A percentile compares a stretch with the other conserved stretches of the same genome.
Conservation (phyloP, 2,113 vertebrate genomes). For the Cryptomyrus ogoouensis region DNA sequence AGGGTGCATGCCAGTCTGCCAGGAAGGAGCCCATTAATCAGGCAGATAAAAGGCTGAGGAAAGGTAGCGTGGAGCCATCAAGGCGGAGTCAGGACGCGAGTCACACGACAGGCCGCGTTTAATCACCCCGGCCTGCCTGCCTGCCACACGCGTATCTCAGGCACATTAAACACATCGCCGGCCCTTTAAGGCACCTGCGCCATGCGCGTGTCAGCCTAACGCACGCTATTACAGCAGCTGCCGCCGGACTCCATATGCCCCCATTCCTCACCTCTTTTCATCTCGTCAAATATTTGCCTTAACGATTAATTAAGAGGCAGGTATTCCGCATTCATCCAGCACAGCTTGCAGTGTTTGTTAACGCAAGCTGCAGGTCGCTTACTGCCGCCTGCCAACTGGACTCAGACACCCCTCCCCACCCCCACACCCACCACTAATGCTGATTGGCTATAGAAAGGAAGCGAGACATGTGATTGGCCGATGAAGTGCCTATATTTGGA, state of each 20-base stretch:
- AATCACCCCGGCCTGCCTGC: conserved; percentile 6
- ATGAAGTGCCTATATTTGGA: neutral
- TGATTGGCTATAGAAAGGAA: neutral
- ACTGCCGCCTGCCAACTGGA: neutral
- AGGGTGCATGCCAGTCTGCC: neutral
- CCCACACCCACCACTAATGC: neutral
- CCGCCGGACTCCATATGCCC: neutral
- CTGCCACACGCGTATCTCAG: neutral
- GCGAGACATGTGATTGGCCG: neutral
- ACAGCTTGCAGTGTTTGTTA: conserved; percentile 13
- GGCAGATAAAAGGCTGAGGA: neutral
- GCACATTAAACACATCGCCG: neutral
- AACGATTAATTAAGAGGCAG: conserved; percentile 1
- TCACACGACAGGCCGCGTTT: neutral
- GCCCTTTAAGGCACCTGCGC: neutral
- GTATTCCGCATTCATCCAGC: conserved; percentile 2
- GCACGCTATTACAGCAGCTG: neutral
- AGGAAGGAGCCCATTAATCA: conserved; percentile 8
- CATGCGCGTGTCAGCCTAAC: neutral
- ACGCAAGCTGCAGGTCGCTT: neutral
- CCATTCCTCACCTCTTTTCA: neutral
- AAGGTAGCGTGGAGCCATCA: neutral
- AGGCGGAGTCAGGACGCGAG: neutral
- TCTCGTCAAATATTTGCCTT: conserved; percentile 15
- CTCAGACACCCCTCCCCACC: neutral